Conservation (phyloP, 2,113 vertebrate species). For the Castor canadensis region DNA sequence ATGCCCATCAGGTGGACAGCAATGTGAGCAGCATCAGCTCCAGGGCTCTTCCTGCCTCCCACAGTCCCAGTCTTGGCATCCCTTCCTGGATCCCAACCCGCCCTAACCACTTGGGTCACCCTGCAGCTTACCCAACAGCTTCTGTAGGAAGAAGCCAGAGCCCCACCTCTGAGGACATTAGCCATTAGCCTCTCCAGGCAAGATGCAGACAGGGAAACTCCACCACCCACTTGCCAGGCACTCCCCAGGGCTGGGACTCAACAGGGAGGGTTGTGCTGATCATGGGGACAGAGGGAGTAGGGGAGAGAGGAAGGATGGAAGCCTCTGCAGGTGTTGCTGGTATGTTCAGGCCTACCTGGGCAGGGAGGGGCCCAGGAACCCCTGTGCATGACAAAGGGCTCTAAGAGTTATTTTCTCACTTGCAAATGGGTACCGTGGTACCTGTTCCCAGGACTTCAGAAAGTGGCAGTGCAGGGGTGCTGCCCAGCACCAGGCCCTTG, state of each 20-base stretch:
- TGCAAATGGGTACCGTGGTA: rapidly evolving
- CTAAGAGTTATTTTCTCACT: too few relatives aligned
- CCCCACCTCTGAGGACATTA: rapidly evolving
- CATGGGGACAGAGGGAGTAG: too few relatives aligned
- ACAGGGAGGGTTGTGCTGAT: background rate
- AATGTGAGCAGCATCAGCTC: background rate
- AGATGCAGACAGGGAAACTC: background rate
- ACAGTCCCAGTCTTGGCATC: rapidly evolving
- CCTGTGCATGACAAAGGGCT: background rate
- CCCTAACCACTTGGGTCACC: rapidly evolving
- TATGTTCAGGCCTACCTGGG: background rate
- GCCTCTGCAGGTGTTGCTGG: background rate
- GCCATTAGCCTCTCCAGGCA: background rate
- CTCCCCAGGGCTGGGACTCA: background rate
- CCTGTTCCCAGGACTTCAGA: background rate
- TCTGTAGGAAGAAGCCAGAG: rapidly evolving
- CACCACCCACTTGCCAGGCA: too few relatives aligned
- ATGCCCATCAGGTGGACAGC: background rate
- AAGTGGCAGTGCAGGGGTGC: too few relatives aligned
- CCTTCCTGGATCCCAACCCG: rapidly evolving
- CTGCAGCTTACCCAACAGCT: background rate
- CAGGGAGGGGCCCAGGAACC: too few relatives aligned
- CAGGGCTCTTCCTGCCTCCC: background rate
- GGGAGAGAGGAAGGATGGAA: too few relatives aligned
- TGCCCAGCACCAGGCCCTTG: rapidly evolving